Evolutionary conservation across 2,113 vertebrate genomes (phyloP).

Genomic region (Gavia stellata): DNA sequence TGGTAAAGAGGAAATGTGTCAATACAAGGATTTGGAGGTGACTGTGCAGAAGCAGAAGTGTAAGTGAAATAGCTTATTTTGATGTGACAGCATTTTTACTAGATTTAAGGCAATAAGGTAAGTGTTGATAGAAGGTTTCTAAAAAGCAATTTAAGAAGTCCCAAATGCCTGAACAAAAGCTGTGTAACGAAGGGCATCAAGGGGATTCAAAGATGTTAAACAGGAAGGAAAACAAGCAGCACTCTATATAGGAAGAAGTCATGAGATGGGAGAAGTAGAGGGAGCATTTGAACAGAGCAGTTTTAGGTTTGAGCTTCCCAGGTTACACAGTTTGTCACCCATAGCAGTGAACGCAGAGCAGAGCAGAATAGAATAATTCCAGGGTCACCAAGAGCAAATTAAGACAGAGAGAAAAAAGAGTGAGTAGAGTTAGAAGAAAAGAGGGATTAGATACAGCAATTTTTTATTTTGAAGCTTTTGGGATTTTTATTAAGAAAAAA

Average conservation of each 20-base stretch:
- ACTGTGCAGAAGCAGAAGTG: conserved; percentile 23
- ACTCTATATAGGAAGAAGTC: background rate
- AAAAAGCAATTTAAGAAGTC: conserved; percentile 18
- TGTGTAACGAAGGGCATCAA: background rate
- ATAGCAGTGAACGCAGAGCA: background rate
- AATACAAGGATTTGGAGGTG: conserved; percentile 41
- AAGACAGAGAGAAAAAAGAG: background rate
- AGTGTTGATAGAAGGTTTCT: background rate
- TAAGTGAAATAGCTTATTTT: conserved; percentile 44
- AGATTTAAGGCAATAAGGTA: conserved; percentile 17
- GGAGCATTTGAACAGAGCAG: background rate
- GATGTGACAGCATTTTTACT: background rate
- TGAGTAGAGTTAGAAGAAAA: background rate
- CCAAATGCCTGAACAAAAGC: background rate
- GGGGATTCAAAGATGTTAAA: conserved; percentile 7
- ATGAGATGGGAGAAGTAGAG: background rate
- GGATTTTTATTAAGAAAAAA: background rate
- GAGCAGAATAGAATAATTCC: background rate
- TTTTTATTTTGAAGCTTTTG: background rate
- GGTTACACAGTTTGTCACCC: background rate
- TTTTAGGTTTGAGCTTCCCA: background rate
- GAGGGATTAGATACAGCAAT: background rate
- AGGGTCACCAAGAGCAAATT: background rate
- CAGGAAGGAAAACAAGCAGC: background rate
- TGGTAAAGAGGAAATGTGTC: conserved; percentile 12